Percentiles rank a stretch among this genome's conserved stretches.
These are phyloP conservation scores for Zootoca vivipara DNA, from an alignment of 2,113 vertebrate species.

Conservation along the genomic window DNA sequence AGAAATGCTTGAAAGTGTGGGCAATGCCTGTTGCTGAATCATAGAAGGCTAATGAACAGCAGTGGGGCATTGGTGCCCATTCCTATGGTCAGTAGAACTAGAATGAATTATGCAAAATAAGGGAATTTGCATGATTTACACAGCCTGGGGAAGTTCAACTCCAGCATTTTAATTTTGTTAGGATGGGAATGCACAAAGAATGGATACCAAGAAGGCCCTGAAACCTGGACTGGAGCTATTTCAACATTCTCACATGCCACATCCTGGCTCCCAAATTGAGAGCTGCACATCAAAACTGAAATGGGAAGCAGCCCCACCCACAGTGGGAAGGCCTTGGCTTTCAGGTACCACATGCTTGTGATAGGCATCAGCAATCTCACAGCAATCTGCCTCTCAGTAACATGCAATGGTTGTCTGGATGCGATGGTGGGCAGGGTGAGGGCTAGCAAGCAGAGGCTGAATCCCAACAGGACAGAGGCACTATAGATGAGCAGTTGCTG, in stretches of 20 bases:
- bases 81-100: neutral
- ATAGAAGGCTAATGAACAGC: neutral
- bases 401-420: neutral
- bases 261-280: neutral
- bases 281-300: neutral
- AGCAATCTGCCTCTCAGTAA: slow-evolving; percentile 21
- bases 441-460: too few relatives aligned
- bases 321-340: neutral
- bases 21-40: neutral
- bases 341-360: slow-evolving; percentile 45
- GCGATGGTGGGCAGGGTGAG: too few relatives aligned
- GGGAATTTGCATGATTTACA: neutral
- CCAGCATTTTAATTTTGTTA: neutral
- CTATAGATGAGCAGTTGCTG: too few relatives aligned
- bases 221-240: fast-evolving
- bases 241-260: neutral
- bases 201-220: neutral
- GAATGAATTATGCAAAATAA: neutral
- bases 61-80: too few relatives aligned
- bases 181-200: neutral
- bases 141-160: neutral
- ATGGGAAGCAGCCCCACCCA: slow-evolving; percentile 40
- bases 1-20: neutral
- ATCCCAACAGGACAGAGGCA: too few relatives aligned
- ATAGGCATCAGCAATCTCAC: neutral